These are phyloP conservation scores for Acleris cristana DNA, from an alignment of 2,888 invertebrate genomes.

Conservation along the genomic window DNA sequence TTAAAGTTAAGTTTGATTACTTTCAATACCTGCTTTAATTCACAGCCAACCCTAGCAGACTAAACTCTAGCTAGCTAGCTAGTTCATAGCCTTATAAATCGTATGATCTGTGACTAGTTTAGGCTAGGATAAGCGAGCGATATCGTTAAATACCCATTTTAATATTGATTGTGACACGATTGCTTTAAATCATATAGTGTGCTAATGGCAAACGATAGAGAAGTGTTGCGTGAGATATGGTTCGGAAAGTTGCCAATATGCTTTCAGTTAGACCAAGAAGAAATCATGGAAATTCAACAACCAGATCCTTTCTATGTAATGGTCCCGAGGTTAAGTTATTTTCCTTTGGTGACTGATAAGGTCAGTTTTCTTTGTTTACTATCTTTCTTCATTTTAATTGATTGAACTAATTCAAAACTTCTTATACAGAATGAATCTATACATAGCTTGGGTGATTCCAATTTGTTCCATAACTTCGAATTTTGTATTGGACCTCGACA, in stretches of 20 bases:
- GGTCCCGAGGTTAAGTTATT: conserved; percentile 96
- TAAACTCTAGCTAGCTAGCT: no score
- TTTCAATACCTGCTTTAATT: no score
- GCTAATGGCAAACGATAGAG: conserved; percentile 96
- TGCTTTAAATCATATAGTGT: background rate
- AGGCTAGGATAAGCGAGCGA: background rate
- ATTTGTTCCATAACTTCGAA: no score
- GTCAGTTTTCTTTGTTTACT: conserved; percentile 70
- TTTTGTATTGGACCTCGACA: no score
- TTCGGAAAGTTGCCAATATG: conserved; percentile 97
- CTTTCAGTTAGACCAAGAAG: conserved; percentile 94
- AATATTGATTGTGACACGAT: background rate
- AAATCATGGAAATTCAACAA: conserved; percentile 93
- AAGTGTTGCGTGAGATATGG: conserved; percentile 97
- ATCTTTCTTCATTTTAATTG: no score
- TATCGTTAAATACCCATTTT: background rate
- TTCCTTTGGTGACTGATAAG: conserved; percentile 97
- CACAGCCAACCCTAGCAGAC: no score
- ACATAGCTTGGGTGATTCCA: no score
- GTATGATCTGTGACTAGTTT: background rate
- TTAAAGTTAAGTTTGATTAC: no score
- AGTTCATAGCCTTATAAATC: no score
- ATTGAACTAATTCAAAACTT: no score
- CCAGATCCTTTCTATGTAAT: conserved; percentile 97
- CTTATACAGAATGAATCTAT: no score